phyloP scores from a whole-genome alignment of 2,888 invertebrate species.

The Lutraria lutraria region DNA sequence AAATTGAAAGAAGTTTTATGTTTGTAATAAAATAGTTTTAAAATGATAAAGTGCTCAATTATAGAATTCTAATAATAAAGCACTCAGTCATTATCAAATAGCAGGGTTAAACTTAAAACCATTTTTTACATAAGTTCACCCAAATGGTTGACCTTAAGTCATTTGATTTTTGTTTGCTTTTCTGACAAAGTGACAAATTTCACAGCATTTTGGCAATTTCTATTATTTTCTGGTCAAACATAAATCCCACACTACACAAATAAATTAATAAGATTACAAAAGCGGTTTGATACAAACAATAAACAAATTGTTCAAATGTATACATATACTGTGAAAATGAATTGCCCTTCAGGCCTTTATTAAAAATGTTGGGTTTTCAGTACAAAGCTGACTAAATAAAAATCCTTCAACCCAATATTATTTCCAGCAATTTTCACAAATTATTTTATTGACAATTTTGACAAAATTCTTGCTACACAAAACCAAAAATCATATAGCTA shows the following conservation, averaged over 20 bases:
- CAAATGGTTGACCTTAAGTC: conserved; percentile 30
- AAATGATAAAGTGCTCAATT: conserved; percentile 4
- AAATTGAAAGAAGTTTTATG: neutral
- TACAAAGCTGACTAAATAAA: no score
- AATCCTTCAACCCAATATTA: no score
- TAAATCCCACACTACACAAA: neutral
- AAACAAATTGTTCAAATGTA: neutral
- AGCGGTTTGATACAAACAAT: neutral
- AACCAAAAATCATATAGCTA: no score
- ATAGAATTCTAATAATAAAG: neutral
- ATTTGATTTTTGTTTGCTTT: conserved; percentile 1
- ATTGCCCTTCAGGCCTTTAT: no score
- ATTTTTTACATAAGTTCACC: neutral
- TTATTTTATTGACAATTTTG: no score
- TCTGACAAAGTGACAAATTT: neutral
- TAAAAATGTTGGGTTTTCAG: no score
- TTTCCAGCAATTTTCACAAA: no score
- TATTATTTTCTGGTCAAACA: neutral
- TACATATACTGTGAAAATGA: no score
- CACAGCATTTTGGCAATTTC: neutral
- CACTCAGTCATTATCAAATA: neutral
- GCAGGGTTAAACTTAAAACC: neutral
- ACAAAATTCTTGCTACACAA: no score
- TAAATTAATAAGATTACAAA: neutral
- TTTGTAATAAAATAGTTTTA: neutral